Conservation (phyloP, 2,888 invertebrate genomes). For the Pharmacophagus antenor region DNA sequence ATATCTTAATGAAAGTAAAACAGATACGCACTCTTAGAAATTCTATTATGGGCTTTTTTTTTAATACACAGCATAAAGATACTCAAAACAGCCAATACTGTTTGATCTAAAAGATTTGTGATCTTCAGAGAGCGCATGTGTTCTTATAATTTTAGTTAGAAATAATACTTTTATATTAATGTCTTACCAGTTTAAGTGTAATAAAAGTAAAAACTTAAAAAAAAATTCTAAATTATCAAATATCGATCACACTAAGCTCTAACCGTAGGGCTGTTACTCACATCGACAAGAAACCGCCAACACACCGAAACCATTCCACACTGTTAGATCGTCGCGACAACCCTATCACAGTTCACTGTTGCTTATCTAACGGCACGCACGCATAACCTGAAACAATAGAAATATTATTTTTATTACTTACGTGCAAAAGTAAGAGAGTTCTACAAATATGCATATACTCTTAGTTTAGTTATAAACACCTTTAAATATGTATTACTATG, state of each 20-base stretch:
- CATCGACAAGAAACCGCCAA: slow-evolving; percentile 67
- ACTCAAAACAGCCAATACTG: no score
- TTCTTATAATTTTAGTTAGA: no score
- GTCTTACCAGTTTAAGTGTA: no score
- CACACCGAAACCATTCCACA: slow-evolving; percentile 78
- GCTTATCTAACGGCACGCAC: slow-evolving; percentile 70
- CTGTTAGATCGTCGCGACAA: slow-evolving; percentile 58
- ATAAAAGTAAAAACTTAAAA: no score
- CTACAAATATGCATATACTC: not conserved
- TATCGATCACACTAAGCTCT: slow-evolving; percentile 19
- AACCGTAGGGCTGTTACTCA: slow-evolving; percentile 52
- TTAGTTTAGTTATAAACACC: not conserved
- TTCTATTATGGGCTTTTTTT: not conserved
- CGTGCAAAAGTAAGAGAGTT: not conserved
- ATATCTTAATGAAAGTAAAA: slow-evolving; percentile 10
- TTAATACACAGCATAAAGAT: no score
- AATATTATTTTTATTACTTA: slow-evolving; percentile 29
- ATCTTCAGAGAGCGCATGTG: no score
- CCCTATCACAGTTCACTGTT: slow-evolving; percentile 58
- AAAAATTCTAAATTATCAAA: no score
- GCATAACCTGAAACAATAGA: slow-evolving; percentile 74
- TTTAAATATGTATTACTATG: no score
- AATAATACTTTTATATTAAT: no score
- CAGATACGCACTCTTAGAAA: not conserved
- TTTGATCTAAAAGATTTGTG: slow-evolving; percentile 1